Base-by-base conservation (phyloP, 2,797 vertebrate species). In the Protosalanx chinensis region DNA sequence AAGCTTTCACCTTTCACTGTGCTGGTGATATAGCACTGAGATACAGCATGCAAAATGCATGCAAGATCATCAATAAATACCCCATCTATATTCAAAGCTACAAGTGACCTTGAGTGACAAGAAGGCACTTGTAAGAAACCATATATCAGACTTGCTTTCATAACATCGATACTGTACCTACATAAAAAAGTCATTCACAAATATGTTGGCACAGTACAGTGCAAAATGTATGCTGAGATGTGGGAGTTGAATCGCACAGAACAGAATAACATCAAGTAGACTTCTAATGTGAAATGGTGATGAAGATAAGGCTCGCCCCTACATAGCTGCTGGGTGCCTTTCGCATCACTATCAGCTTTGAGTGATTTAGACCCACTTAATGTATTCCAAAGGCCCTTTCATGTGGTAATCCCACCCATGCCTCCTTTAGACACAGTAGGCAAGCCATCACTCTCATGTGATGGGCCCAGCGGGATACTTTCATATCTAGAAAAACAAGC, bases 281-380 rank as follows among this genome's bases (percentile, higher is more conserved):
- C 18, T 56, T 5, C 51, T n/a, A 5, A 6, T 56, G 66, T 82
- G 79, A 80, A 81, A 82, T 78, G 77, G 63, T 78, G 70, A 63
- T 70, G 57, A 72, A 60, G 75, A 77, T 86, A 86, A 84, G 79
- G 81, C 79, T 86, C 61, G 57, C 53, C 75, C 64, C 76, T 70
- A 67, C 73, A 62, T 3, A 72, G 76, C 69, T 65, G 66, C 15
- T 68, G 73, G 49, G 41, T 8, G 23, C 74, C 64, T 74, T 71
- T 29, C 29, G 61, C 65, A 77, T 73, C 37, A 63, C 80, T 81
- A 81, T 85, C 81, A 84, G 81, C 35, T 0, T 33, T 74, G 64
- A 77, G 81, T 80, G 80, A 89, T 86, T 87, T 83, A 68, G 81
- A 78, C 81, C 72, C 68, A 71, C 73, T 86, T 89, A 85, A 86